Evolutionary conservation across 2,888 invertebrate species (phyloP), one percentile per base, ranked within the genome.

Genomic region (Callinectes sapidus): DNA sequence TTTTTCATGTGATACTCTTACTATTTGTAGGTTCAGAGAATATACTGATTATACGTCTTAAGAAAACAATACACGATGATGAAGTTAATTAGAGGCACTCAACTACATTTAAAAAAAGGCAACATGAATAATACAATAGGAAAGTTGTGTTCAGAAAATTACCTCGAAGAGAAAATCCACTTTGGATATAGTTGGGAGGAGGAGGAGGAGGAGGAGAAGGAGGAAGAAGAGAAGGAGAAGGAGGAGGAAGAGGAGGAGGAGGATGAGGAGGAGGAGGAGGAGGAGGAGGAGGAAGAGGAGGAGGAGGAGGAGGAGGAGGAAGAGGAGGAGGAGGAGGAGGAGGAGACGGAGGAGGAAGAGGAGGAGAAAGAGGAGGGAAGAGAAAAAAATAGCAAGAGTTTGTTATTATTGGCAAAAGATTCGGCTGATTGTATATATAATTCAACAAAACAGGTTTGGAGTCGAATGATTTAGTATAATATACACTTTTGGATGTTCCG

Each of bases 381-480:
- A 32, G 5, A 35, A 81, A 81, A 81, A 35, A 81, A 35, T 81
- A 81, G 35, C 35, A 14, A 81, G 81, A 81, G n/a, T 81, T 81
- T 81, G 81, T 35, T 81, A 35, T 35, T 81, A 81, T 81, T 81
- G 81, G 35, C 81, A 81, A 28, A 71, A 14, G 32, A 81, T 81
- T 81, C 81, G 81, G 35, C 35, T 81, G 81, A 81, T 81, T 32
- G 35, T 81, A 81, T 81, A 35, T 81, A 81, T 81, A 35, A 81
- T 35, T 81, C 35, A 81, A 18, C 32, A 35, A 14, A 81, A 35
- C 81, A 35, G 32, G 81, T 35, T 35, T 81, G 81, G 16, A 32
- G 81, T 16, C 14, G 81, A 81, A 81, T 81, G 35, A 81, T 81
- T 81, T 35, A 81, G 35, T 81, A 81, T 35, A 81, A 81, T 81